Evolutionary conservation across 2,888 invertebrate species (phyloP).

Genomic region (Dryobotodes eremita): DNA sequence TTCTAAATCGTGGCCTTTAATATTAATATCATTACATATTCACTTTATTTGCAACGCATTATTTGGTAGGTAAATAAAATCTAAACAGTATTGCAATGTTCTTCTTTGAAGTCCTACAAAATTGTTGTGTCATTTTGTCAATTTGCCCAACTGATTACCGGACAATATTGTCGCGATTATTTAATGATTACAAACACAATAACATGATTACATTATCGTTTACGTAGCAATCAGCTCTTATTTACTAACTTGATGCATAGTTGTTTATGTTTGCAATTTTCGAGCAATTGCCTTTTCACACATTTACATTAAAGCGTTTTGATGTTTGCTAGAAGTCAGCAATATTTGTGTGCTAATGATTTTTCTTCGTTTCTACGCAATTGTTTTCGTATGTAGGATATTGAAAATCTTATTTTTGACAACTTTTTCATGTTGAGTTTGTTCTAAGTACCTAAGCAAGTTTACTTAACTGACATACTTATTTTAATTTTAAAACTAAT

Average conservation of each 20-base stretch:
- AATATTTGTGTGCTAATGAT: conserved; percentile 57
- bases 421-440: background rate
- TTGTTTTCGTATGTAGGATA: background rate
- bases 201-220: conserved; percentile 60
- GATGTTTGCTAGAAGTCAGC: conserved; percentile 65
- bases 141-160: conserved; percentile 60
- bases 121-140: conserved; percentile 46
- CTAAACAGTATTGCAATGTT: background rate
- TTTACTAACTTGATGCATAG: conserved; percentile 52
- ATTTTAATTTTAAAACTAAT: background rate
- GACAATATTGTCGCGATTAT: conserved; percentile 52
- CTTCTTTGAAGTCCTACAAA: background rate
- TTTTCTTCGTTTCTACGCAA: conserved; percentile 19
- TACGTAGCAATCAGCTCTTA: conserved; percentile 56
- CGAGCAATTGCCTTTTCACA: conserved; percentile 82
- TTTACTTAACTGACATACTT: background rate
- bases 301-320: conserved; percentile 73
- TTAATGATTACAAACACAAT: conserved; percentile 62
- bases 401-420: background rate
- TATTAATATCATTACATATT: background rate
- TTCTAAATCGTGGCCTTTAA: background rate
- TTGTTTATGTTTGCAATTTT: conserved; percentile 83
- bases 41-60: background rate
- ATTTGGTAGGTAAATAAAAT: background rate
- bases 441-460: background rate